These are phyloP conservation scores for Conistra vaccinii DNA, from an alignment of 2,888 invertebrate genomes.

Conservation along the genomic window DNA sequence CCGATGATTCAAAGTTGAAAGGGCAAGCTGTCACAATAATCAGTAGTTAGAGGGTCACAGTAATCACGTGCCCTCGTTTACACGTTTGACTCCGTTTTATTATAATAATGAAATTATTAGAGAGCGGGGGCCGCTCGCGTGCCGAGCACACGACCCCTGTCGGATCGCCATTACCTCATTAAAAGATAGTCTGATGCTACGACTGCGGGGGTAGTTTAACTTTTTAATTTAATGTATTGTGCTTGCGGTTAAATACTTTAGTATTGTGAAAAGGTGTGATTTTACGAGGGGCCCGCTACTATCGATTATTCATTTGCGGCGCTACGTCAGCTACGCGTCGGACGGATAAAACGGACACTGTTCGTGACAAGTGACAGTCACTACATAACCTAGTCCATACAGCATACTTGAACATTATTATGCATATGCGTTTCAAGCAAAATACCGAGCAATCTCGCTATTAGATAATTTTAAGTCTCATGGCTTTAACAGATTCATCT, in stretches of 20 bases:
- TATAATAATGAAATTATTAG: constrained; percentile 88
- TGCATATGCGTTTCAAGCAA: neutral
- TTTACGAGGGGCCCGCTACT: constrained; percentile 67
- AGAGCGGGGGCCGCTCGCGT: constrained; percentile 80
- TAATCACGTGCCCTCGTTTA: constrained; percentile 86
- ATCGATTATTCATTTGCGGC: constrained; percentile 43
- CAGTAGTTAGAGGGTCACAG: constrained; percentile 73
- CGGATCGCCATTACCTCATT: constrained; percentile 86
- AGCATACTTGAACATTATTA: neutral
- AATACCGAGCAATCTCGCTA: constrained; percentile 2
- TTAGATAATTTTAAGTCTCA: neutral
- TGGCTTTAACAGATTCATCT: constrained; percentile 1
- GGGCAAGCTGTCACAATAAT: constrained; percentile 62
- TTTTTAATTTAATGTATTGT: constrained; percentile 87
- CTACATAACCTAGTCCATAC: neutral
- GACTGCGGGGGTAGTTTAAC: constrained; percentile 79
- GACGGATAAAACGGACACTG: neutral
- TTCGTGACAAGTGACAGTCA: neutral
- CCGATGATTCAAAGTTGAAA: constrained; percentile 52
- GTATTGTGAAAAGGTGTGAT: constrained; percentile 83
- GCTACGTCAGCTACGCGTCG: neutral
- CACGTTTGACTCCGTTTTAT: constrained; percentile 88
- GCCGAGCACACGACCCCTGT: constrained; percentile 75
- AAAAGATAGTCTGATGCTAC: constrained; percentile 81
- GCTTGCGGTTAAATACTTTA: constrained; percentile 73